Percentiles rank a stretch among this genome's conserved stretches.
Evolutionary conservation across 2,113 vertebrate species (phyloP).

Genomic region (Rutilus rutilus): DNA sequence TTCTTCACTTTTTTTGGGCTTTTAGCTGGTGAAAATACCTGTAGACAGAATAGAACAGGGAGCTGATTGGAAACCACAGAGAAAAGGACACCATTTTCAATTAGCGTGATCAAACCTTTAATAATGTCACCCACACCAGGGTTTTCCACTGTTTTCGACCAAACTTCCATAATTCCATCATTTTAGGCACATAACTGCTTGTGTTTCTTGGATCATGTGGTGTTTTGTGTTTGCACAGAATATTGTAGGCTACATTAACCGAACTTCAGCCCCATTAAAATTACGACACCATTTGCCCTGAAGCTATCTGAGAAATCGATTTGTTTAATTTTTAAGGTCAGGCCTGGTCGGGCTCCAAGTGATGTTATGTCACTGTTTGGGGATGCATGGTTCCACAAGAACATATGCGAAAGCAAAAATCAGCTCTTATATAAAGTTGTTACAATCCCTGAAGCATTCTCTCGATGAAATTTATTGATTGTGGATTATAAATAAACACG

Average conservation of each 20-base stretch:
- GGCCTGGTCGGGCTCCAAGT: neutral
- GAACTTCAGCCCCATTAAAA: neutral
- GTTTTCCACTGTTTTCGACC: too few species aligned
- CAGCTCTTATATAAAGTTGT: conserved; percentile 16
- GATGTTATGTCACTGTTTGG: neutral
- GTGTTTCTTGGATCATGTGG: neutral
- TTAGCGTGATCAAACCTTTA: too few species aligned
- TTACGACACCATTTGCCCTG: neutral
- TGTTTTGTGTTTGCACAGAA: conserved; percentile 29
- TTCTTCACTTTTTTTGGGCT: too few species aligned
- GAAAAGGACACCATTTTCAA: too few species aligned
- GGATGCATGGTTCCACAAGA: neutral
- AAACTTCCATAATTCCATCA: too few species aligned
- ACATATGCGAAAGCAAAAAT: neutral
- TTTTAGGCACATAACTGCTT: neutral
- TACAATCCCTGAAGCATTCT: neutral
- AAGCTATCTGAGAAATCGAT: conserved; percentile 3
- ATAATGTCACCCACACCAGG: too few species aligned
- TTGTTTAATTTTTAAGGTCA: neutral
- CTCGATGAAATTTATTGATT: neutral
- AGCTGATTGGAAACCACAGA: too few species aligned
- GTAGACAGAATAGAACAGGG: too few species aligned
- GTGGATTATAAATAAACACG: neutral
- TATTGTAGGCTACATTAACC: conserved; percentile 11
- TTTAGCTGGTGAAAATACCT: too few species aligned